Base-by-base conservation (phyloP, 2,888 invertebrate species). In the Pardosa pseudoannulata region DNA sequence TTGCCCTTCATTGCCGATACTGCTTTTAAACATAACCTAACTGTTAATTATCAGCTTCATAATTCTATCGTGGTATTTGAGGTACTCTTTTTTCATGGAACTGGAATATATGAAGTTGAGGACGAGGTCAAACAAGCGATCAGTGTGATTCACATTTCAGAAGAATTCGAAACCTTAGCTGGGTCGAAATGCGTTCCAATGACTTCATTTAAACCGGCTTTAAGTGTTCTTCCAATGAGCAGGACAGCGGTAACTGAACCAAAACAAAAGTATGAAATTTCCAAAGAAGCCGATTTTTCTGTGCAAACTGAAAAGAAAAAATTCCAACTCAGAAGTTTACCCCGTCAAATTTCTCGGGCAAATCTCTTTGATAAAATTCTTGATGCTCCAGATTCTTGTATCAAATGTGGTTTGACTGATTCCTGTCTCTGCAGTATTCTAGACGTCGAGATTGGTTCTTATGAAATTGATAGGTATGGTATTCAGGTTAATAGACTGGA, bases 201-300 rank as follows among this genome's bases (percentile, higher is more conserved):
- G n/a, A 41, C 72, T 46, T 70, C 70, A 7, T 83, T 19, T 39
- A 83, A 83, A 28, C 76, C 76, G 11, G 82, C 82, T 29, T 36
- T 83, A 46, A 83, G 82, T 65, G 82, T 83, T 29, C 70, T 83
- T 36, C 82, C 82, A 5, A 65, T 83, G 13, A 50, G n/a, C 16
- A 27, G 46, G 56, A 27, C 1, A 1, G 3, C 29, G 0, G 16
- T 11, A 29, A 2, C 31, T 9, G 13, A 62, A 62, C 6, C 9
- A 36, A 36, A 9, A 5, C 36, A 9, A 36, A 36, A 5, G 9
- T 5, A 36, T 7, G 36, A 36, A 9, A 9, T 7, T 5, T n/a
- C n/a, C n/a, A n/a, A n/a, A n/a, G n/a, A n/a, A n/a, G n/a, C n/a
- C n/a, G n/a, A n/a, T n/a, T n/a, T n/a, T n/a, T n/a, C n/a, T n/a